These are phyloP conservation scores for Nettapus auritus DNA, from an alignment of 2,113 vertebrate genomes.

Conservation along the genomic window DNA sequence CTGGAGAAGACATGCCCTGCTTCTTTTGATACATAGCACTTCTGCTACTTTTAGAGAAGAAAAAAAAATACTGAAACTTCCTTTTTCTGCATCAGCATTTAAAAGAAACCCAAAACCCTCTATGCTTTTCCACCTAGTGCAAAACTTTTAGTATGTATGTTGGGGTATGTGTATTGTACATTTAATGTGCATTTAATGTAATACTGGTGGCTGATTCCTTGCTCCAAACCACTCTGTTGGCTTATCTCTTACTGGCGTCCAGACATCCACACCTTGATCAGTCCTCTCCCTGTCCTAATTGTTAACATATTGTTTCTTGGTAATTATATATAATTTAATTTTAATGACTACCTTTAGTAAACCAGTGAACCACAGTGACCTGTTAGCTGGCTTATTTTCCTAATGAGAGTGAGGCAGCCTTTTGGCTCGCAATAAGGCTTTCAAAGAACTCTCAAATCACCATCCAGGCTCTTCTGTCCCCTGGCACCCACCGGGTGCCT, in stretches of 20 bases:
- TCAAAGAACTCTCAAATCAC: not conserved
- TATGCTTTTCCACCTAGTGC: not conserved
- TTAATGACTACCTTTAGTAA: not conserved
- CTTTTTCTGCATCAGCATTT: not conserved
- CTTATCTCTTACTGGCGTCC: not conserved
- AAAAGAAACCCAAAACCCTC: not conserved
- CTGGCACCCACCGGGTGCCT: not conserved
- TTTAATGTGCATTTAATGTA: no score
- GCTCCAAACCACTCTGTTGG: not conserved
- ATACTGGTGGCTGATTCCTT: not conserved
- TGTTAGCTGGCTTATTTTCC: not conserved
- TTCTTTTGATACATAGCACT: not conserved
- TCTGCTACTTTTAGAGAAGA: not conserved
- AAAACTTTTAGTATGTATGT: not conserved
- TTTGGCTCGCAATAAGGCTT: not conserved
- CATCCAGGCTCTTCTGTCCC: not conserved
- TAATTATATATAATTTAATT: not conserved
- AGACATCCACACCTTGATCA: not conserved
- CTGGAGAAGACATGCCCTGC: fast-evolving
- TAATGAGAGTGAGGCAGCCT: not conserved
- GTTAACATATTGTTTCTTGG: not conserved
- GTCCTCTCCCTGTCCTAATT: not conserved
- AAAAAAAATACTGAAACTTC: fast-evolving
- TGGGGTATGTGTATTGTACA: no score
- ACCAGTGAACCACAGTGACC: not conserved